Base-by-base conservation (phyloP, 2,797 vertebrate genomes). In the Dromococcyx pavoninus region DNA sequence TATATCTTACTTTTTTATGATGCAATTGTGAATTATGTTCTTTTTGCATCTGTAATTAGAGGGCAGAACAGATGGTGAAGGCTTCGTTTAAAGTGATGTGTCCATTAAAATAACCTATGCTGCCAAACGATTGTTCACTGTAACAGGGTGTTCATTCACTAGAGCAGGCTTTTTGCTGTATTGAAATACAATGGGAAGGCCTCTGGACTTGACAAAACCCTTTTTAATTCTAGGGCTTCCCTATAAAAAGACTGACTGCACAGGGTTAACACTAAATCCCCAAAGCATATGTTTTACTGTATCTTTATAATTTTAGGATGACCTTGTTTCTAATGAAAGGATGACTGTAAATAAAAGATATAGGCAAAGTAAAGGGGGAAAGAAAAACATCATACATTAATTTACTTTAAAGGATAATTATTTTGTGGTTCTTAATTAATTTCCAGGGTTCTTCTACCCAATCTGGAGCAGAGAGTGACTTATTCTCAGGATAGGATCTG, bases 31-130 rank as follows among this genome's bases (percentile, higher is more conserved):
- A 98, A 97, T 98, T 98, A 98, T 98, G 97, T 97, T 97, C 97
- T 97, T 98, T 97, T 97, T 98, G 98, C 97, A 98, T 98, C 97
- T 98, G 98, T 98, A 98, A 98, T 98, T 98, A 98, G 98, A 98
- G 98, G 98, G 98, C 98, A 98, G 97, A 98, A 98, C 98, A 98
- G 98, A 98, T 98, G 98, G 98, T 37, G 97, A 97, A 98, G 96
- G 96, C 98, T 98, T 97, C 95, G 97, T 98, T 98, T 97, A 98
- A 98, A 98, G 98, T 98, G 98, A 98, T 98, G 96, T 98, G 98
- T 98, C 98, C 98, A 98, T 98, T 98, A 98, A 98, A 98, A 98
- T 98, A 98, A 98, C 98, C 98, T 98, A 97, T 97, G 98, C 97
- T 97, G 98, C 97, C 97, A 98, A 98, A 97, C 97, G 98, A 98